A percentile compares a stretch with the other conserved stretches of the same genome.
Conservation (phyloP, 92 coral and sea anemone species). For the Pocillopora meandrina region DNA sequence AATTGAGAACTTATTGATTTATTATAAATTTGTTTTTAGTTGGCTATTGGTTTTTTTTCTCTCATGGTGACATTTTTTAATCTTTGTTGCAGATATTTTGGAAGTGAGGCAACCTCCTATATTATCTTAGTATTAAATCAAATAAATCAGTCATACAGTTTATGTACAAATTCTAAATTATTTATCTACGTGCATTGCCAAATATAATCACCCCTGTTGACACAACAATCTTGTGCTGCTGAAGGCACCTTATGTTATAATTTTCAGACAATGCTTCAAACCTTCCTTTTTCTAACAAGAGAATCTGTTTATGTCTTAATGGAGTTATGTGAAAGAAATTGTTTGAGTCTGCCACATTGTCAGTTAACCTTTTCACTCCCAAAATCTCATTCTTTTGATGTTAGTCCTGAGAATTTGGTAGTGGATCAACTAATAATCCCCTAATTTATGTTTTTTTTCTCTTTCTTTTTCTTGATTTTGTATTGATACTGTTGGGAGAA, state of each 20-base stretch:
- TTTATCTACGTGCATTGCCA: neutral
- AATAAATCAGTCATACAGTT: neutral
- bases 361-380: no score
- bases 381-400: no score
- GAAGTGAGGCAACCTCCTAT: conserved; percentile 90
- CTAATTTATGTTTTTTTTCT: no score
- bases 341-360: no score
- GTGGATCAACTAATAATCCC: no score
- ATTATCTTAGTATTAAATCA: conserved; percentile 47
- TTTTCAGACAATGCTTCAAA: neutral
- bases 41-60: neutral
- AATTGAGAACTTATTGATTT: neutral
- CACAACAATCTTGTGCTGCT: no score
- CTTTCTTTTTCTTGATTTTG: no score
- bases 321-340: no score
- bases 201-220: no score
- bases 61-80: neutral
- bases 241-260: neutral
- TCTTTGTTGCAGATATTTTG: conserved; percentile 69
- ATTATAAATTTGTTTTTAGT: neutral
- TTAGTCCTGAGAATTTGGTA: no score
- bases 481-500: no score
- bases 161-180: neutral
- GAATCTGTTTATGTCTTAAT: no score
- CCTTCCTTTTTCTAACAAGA: neutral